phyloP scores from a whole-genome alignment of 2,113 vertebrate genomes.

The Rattus rattus region DNA sequence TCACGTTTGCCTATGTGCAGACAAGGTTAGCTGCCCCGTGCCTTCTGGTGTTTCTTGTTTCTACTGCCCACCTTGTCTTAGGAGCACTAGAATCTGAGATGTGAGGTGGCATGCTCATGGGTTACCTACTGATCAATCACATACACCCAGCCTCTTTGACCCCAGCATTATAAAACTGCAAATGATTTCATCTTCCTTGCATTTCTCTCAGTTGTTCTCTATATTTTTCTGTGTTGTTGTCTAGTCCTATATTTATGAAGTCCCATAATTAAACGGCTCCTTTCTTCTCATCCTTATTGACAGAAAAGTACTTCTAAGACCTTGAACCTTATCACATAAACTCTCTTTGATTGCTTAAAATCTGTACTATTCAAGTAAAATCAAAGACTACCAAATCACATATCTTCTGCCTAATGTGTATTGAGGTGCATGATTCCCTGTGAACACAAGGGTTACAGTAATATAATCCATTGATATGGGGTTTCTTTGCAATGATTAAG shows the following conservation, averaged over 20 bases:
- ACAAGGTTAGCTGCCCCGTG: not conserved
- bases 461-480: slow-evolving; percentile 54
- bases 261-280: slow-evolving; percentile 12
- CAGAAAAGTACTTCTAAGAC: slow-evolving; percentile 56
- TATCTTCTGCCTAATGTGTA: slow-evolving; percentile 25
- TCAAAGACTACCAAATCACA: slow-evolving; percentile 74
- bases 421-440: slow-evolving; percentile 32
- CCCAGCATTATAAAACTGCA: not conserved
- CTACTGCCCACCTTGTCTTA: not conserved
- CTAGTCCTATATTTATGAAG: not conserved
- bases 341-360: slow-evolving; percentile 69
- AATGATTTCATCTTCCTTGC: not conserved
- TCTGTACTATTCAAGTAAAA: slow-evolving; percentile 60
- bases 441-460: slow-evolving; percentile 20
- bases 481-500: slow-evolving; percentile 31
- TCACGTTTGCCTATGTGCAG: not conserved
- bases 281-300: slow-evolving; percentile 12
- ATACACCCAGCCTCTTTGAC: not conserved
- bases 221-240: not conserved
- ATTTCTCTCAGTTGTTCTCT: not conserved
- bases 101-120: not conserved
- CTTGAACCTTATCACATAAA: slow-evolving; percentile 54
- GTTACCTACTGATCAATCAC: not conserved
- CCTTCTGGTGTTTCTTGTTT: not conserved
- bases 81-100: not conserved